Conservation (phyloP, 2,888 invertebrate genomes). For the Papilio elwesi region DNA sequence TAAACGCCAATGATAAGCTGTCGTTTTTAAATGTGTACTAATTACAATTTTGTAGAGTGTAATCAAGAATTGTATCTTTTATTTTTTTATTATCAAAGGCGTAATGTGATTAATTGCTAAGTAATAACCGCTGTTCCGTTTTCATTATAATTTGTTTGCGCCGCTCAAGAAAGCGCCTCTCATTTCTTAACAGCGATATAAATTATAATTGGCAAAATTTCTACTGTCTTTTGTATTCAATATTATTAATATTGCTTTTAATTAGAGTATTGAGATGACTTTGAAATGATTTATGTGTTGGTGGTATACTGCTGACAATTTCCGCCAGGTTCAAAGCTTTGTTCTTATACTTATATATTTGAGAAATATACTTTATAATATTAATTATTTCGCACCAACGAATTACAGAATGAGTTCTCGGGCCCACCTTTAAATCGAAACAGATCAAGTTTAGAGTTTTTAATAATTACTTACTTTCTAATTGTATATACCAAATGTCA, state of each 20-base stretch:
- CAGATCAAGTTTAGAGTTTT: too few relatives aligned
- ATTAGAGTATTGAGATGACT: not conserved
- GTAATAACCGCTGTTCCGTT: slow-evolving; percentile 29
- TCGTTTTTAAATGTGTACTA: slow-evolving; percentile 11
- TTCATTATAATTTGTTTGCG: slow-evolving; percentile 26
- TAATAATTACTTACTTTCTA: too few relatives aligned
- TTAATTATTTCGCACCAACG: too few relatives aligned
- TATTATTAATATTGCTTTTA: slow-evolving; percentile 9
- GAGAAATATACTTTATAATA: too few relatives aligned
- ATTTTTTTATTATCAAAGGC: slow-evolving; percentile 15
- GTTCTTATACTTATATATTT: too few relatives aligned
- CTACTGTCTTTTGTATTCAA: not conserved
- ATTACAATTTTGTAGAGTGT: slow-evolving; percentile 12
- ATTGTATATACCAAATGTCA: too few relatives aligned
- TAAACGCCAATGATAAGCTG: slow-evolving; percentile 4
- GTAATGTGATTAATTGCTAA: slow-evolving; percentile 29
- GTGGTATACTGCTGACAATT: too few relatives aligned
- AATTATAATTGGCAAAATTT: slow-evolving; percentile 17
- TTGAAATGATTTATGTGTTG: not conserved
- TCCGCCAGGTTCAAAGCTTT: too few relatives aligned
- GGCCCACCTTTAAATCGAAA: too few relatives aligned
- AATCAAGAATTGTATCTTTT: not conserved
- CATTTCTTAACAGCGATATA: slow-evolving; percentile 4
- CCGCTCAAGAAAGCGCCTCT: not conserved
- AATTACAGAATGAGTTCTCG: too few relatives aligned